Evolutionary conservation across 2,888 invertebrate species (phyloP), one percentile per base, ranked within the genome.

Genomic region (Dione juno): DNA sequence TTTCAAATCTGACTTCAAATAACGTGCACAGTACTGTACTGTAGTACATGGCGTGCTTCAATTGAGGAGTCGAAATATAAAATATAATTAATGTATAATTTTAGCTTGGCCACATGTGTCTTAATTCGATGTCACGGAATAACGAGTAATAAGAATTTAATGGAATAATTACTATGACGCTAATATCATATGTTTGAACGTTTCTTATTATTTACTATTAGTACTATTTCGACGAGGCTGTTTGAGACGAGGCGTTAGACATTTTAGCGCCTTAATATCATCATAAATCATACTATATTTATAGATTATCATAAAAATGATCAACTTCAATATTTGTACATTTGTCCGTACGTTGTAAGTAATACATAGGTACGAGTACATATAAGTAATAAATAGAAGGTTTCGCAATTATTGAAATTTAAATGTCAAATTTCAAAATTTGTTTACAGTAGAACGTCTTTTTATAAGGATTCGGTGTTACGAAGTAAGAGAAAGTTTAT

Each of bases 81-180:
- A 64, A 21, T 50, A 64, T 64, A 37, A 57, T 61, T 43, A 61
- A 45, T 61, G 43, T 48, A 40, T 64, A 64, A 52, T 50, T 64
- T 40, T 64, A 64, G 64, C 35, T 19, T 35, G 28, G 21, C 64
- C 64, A 50, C 64, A 64, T 64, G 64, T 64, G 63, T 64, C 19
- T 19, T 19, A 43, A 63, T 64, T 48, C 40, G 64, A 37, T 50
- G 64, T 50, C 64, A 50, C 48, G 50, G 50, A 28, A 59, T 40
- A 21, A 59, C 16, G 40, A 21, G 41, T 43, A 63, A 48, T 48
- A n/a, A 45, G 9, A 28, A 48, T 14, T 21, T 61, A 63, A 63
- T 63, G 63, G 28, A 63, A 35, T 48, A 48, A 63, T 63, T 45
- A 63, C 28, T 63, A 64, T 64, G 45, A 35, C 13, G 48, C 11